These are phyloP conservation scores for Corbicula japonica DNA, from an alignment of 2,888 invertebrate species.

Conservation along the genomic window DNA sequence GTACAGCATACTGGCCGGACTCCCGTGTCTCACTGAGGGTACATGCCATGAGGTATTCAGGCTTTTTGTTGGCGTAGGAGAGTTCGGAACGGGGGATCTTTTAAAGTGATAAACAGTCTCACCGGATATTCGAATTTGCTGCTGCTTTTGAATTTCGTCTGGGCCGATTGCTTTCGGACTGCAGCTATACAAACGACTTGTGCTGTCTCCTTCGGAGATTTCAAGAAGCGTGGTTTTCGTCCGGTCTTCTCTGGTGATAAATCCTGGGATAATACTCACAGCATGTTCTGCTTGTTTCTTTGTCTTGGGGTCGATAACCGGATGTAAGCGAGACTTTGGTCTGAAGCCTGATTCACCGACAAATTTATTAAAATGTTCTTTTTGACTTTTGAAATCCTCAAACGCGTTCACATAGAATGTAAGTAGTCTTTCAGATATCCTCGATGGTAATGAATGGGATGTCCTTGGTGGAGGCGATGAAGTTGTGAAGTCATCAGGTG, in stretches of 20 bases:
- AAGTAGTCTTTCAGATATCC: slow-evolving; percentile 45
- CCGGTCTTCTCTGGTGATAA: slow-evolving; percentile 76
- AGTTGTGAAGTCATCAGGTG: slow-evolving; percentile 21
- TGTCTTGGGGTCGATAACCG: slow-evolving; percentile 58
- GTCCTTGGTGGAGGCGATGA: slow-evolving; percentile 64
- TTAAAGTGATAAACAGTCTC: slow-evolving; percentile 39
- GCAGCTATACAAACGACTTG: slow-evolving; percentile 60
- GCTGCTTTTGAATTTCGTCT: slow-evolving; percentile 60
- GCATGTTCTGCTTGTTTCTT: slow-evolving; percentile 69
- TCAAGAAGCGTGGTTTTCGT: slow-evolving; percentile 74
- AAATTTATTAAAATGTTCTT: slow-evolving; percentile 56
- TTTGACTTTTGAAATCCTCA: slow-evolving; percentile 52
- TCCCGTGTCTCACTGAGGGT: slow-evolving; percentile 51
- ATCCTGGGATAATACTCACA: slow-evolving; percentile 76
- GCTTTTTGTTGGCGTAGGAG: slow-evolving; percentile 45
- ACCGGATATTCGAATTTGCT: slow-evolving; percentile 67
- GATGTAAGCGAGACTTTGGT: slow-evolving; percentile 62
- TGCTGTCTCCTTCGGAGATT: slow-evolving; percentile 65
- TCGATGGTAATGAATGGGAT: slow-evolving; percentile 54
- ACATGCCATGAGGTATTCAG: slow-evolving; percentile 48
- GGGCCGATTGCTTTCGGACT: slow-evolving; percentile 59
- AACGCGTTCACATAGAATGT: slow-evolving; percentile 53
- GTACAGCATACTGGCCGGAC: slow-evolving; percentile 61
- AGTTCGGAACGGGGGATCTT: background rate
- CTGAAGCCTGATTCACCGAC: slow-evolving; percentile 50